Percentiles rank a stretch among this genome's conserved stretches.
Conservation (phyloP, 2,888 invertebrate species). For the Eupithecia vulgata region DNA sequence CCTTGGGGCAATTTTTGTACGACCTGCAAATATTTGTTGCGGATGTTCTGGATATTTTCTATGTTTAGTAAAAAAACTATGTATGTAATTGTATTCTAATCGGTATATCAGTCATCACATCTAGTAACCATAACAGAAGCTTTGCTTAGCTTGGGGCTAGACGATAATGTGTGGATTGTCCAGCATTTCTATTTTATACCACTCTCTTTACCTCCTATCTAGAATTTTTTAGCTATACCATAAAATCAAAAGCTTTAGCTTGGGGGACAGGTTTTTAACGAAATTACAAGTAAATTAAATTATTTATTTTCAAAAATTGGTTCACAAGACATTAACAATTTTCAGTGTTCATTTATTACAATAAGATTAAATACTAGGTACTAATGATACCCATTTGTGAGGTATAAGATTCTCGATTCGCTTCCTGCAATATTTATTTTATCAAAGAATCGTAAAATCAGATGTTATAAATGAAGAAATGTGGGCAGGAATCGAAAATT, state of each 20-base stretch:
- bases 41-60: too few species aligned
- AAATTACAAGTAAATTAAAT: constrained; percentile 5
- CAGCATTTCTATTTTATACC: too few species aligned
- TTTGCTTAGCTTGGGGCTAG: too few species aligned
- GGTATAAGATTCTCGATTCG: background rate
- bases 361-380: constrained; percentile 4
- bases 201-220: background rate
- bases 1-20: too few species aligned
- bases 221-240: background rate
- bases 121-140: too few species aligned
- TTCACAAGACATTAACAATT: constrained; percentile 67
- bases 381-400: background rate
- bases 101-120: too few species aligned
- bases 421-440: background rate
- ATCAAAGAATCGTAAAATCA: background rate
- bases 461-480: background rate
- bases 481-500: background rate
- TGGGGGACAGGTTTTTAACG: background rate
- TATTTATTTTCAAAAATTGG: constrained; percentile 72
- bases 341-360: constrained; percentile 11
- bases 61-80: too few species aligned
- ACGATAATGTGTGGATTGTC: too few species aligned
- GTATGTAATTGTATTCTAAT: too few species aligned
- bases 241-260: background rate
- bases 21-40: too few species aligned